phyloP scores from a whole-genome alignment of 1,140 invertebrate species.

The Ctenoplectra terminalis region DNA sequence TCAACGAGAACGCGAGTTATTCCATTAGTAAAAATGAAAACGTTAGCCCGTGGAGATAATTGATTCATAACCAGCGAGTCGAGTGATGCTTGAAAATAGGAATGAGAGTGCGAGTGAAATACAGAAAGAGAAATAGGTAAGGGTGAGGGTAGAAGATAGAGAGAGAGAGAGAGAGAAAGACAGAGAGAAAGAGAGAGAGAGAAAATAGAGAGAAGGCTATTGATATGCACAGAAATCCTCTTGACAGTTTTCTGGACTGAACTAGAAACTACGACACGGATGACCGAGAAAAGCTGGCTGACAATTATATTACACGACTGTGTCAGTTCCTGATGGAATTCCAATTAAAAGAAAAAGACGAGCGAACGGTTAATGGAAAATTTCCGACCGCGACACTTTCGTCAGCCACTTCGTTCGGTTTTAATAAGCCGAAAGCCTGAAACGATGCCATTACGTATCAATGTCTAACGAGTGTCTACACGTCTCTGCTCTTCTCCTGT shows the following conservation, averaged over 20 bases:
- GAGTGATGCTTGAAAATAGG: constrained; percentile 30
- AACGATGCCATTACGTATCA: not conserved
- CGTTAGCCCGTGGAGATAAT: constrained; percentile 35
- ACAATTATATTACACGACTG: constrained; percentile 6
- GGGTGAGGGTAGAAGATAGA: too few relatives aligned
- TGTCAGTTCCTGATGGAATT: not conserved
- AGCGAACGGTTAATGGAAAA: not conserved
- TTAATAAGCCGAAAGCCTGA: not conserved
- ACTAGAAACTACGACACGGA: constrained; percentile 13
- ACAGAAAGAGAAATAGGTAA: too few relatives aligned
- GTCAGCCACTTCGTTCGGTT: not conserved
- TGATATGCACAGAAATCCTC: constrained; percentile 46
- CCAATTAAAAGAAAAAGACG: constrained; percentile 14
- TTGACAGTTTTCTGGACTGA: constrained; percentile 31
- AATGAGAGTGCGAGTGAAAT: not conserved
- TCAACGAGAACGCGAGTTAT: not conserved
- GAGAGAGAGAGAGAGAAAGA: too few relatives aligned
- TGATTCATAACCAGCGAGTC: constrained; percentile 31
- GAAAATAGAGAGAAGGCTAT: too few relatives aligned
- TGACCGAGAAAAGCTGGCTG: not conserved
- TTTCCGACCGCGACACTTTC: not conserved
- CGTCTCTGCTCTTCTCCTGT: not conserved
- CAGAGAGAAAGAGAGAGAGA: too few relatives aligned
- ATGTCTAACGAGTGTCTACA: not conserved
- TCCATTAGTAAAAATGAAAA: constrained; percentile 4